Base-by-base conservation (phyloP, 37 sponge, comb jelly and placozoan genomes). In the Chondrilla cf. caribensis region DNA sequence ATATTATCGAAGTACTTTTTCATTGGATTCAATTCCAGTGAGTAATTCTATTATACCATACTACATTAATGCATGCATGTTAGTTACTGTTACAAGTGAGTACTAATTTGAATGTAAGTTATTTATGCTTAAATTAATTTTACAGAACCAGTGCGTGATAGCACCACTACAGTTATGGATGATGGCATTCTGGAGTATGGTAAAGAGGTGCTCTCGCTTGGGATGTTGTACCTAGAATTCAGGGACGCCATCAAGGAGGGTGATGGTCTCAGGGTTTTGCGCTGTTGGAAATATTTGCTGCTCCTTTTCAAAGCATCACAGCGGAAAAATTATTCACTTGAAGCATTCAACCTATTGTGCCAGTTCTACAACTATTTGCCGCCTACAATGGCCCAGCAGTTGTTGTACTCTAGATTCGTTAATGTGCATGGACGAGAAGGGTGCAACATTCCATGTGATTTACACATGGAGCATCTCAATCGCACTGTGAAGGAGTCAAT, bases 381-480 rank as follows among this genome's bases (percentile, higher is more conserved):
- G 32, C 85, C 84, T 25, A 40, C 82, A 32, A 39, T 79, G 38
- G 57, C 41, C 17, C 31, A 54, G 8, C 86, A 86, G 66, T 62
- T 90, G 54, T 17, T 82, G 44, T 86, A 82, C 85, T 36, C 29
- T 21, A 14, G 79, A 18, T 81, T 67, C 55, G 51, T 89, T 15
- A 89, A 89, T 26, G 84, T 82, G 0, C 41, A 64, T 25, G 90
- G 90, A 15, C 28, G 25, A 1, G 26, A 26, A n/a, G 90, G 90
- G 0, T 6, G 44, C 5, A 82, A 89, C 70, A 85, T 89, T 22
- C 81, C 89, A 54, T 71, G 77, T 80, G 89, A 88, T 28, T 18
- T 88, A 0, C 77, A 76, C 68, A 81, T 89, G 82, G 89, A 89
- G 19, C 88, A 87, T 54, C 33, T 87, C 2, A 87, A 68, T 43